Evolutionary conservation across 1,140 invertebrate species (phyloP).

Genomic region (Drosophila lacteicornis): DNA sequence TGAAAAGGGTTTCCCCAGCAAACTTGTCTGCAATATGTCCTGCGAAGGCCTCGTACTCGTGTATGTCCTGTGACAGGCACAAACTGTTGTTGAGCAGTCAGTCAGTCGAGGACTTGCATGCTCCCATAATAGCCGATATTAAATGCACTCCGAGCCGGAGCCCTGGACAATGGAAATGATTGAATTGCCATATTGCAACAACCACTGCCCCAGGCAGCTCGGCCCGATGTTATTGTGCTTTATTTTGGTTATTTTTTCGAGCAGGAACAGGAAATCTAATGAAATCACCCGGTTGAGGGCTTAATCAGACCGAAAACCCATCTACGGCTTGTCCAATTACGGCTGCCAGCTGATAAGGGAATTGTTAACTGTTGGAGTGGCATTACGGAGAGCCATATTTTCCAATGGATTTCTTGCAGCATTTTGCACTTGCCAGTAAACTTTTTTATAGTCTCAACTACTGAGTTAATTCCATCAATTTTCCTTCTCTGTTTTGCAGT

Average conservation of each 20-base stretch:
- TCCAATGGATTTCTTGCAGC: too few species aligned
- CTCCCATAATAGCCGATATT: constrained; percentile 74
- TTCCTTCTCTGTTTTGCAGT: constrained; percentile 86
- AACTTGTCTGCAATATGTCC: constrained; percentile 63
- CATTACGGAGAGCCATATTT: background rate
- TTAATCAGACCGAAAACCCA: constrained; percentile 30
- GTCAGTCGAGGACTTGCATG: constrained; percentile 12
- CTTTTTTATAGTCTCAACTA: background rate
- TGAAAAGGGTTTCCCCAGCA: constrained; percentile 64
- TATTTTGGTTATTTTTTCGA: background rate
- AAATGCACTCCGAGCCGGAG: constrained; percentile 61
- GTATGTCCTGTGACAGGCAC: constrained; percentile 41
- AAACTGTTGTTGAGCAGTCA: constrained; percentile 48
- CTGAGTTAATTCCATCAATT: background rate
- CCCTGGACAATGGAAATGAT: constrained; percentile 66
- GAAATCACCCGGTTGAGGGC: constrained; percentile 32
- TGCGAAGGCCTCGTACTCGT: constrained; percentile 13
- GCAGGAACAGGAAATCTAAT: constrained; percentile 41
- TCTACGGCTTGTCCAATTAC: constrained; percentile 8
- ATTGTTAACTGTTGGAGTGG: background rate
- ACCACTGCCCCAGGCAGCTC: background rate
- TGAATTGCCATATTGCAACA: constrained; percentile 61
- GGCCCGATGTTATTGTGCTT: background rate
- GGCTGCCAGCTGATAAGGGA: constrained; percentile 1
- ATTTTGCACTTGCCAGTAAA: background rate